Base-by-base conservation (phyloP, 2,113 vertebrate genomes). In the Sylvicapra grimmia region DNA sequence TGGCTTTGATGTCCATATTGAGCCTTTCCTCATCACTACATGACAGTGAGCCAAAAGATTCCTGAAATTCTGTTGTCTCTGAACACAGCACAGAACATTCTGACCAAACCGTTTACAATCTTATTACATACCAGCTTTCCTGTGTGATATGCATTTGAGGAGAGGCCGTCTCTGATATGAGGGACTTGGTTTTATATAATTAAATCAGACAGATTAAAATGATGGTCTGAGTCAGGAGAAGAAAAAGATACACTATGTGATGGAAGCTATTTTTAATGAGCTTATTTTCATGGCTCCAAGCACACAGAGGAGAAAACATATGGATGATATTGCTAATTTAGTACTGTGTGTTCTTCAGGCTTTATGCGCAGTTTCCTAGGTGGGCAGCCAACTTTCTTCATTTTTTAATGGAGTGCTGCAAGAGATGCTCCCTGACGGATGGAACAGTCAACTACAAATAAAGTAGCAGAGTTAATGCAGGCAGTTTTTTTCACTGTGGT, bases 81-180 rank as follows among this genome's bases (percentile, higher is more conserved):
- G 95, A 93, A 97, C 97, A 97, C 94, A 96, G 97, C 96, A 93
- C 58, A 79, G 93, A 95, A 85, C 96, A 94, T 97, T 97, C 93
- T 51, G 89, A 54, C 83, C 86, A 89, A 87, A 75, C 25, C 27
- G 33, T 93, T 96, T 94, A 95, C 91, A 87, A 51, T 96, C 95
- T 92, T 97, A 96, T 92, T 94, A 89, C 63, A 86, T 91, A 97
- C 95, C 68, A 82, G 72, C 82, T 98, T 97, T 97, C 92, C 72
- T 75, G 89, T 47, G 56, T 93, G 80, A 79, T 97, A 96, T 94
- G 96, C 95, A 84, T 98, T 96, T 96, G 96, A 96, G 96, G 96
- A 95, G 97, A 93, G 79, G 94, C 86, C 94, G 79, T 80, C 86
- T 97, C 23, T 27, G 65, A 89, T 90, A 79, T 19, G 49, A 97